Percentiles rank a stretch among this genome's conserved stretches.
Conservation (phyloP, 35 echinoderm and acorn worm species). For the Ophioderma brevispina region DNA sequence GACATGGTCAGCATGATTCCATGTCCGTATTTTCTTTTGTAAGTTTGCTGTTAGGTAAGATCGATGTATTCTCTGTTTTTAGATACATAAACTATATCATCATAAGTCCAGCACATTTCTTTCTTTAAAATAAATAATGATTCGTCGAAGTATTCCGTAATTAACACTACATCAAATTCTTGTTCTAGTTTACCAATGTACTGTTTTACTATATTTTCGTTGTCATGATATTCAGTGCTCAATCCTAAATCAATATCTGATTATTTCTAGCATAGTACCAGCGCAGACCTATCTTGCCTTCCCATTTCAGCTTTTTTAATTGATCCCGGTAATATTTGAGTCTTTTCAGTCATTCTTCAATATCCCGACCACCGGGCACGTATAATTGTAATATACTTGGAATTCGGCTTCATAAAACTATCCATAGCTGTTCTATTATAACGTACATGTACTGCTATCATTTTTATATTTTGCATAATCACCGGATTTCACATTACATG, state of each 20-base stretch:
- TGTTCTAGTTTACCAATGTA: conserved; percentile 36
- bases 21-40: conserved; percentile 33
- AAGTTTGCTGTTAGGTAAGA: conserved; percentile 1
- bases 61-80: conserved; percentile 55
- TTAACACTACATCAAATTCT: conserved; percentile 53
- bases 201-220: conserved; percentile 2
- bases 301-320: conserved; percentile 51
- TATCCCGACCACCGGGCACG: conserved; percentile 3
- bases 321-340: conserved; percentile 48
- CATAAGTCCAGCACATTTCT: conserved; percentile 54
- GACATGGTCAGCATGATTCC: conserved; percentile 67
- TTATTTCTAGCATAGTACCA: conserved; percentile 64
- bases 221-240: conserved; percentile 37
- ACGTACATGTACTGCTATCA: conserved; percentile 66
- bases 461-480: conserved; percentile 14
- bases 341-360: conserved; percentile 27
- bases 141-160: conserved; percentile 80
- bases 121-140: conserved; percentile 64
- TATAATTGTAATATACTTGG: conserved; percentile 85
- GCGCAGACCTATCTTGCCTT: conserved; percentile 39
- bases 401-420: conserved; percentile 59
- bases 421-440: conserved; percentile 60
- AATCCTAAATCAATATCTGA: conserved; percentile 70
- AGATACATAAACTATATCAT: conserved; percentile 71
- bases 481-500: not conserved